Evolutionary conservation across 2,888 invertebrate species (phyloP).

Genomic region (Tortrix viridana): DNA sequence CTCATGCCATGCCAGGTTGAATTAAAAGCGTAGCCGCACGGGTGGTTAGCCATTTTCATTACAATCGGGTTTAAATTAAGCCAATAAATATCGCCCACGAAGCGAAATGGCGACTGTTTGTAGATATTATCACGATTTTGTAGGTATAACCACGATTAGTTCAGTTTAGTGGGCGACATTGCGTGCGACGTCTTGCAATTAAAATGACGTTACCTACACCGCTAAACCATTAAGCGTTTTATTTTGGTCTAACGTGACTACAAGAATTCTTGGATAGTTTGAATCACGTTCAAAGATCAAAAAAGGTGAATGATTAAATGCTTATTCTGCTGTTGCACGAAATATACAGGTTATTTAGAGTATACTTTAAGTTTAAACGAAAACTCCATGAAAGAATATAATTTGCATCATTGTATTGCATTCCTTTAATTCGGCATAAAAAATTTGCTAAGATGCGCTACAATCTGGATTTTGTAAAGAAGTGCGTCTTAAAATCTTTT

Average conservation of each 20-base stretch:
- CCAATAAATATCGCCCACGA: constrained; percentile 69
- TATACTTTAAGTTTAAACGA: too few relatives aligned
- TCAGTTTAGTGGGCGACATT: constrained; percentile 68
- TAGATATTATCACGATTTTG: constrained; percentile 52
- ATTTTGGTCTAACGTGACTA: constrained; percentile 25
- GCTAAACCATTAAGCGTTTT: constrained; percentile 21
- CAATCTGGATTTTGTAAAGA: too few relatives aligned
- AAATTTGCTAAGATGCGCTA: too few relatives aligned
- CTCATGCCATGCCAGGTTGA: constrained; percentile 10
- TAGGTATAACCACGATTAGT: constrained; percentile 56
- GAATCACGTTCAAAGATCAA: not conserved
- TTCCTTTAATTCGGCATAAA: too few relatives aligned
- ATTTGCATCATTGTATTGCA: too few relatives aligned
- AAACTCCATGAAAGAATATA: too few relatives aligned
- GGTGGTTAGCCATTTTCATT: constrained; percentile 44
- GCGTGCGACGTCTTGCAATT: constrained; percentile 54
- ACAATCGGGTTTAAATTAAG: constrained; percentile 65
- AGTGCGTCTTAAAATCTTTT: too few relatives aligned
- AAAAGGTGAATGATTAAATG: too few relatives aligned
- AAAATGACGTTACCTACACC: constrained; percentile 22
- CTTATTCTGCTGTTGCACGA: too few relatives aligned
- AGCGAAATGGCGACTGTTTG: constrained; percentile 61
- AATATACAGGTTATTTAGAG: too few relatives aligned
- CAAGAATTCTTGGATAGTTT: constrained; percentile 11
- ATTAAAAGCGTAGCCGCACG: constrained; percentile 11